Conservation (phyloP, 2,888 invertebrate genomes). For the Drosophila paracracens region DNA sequence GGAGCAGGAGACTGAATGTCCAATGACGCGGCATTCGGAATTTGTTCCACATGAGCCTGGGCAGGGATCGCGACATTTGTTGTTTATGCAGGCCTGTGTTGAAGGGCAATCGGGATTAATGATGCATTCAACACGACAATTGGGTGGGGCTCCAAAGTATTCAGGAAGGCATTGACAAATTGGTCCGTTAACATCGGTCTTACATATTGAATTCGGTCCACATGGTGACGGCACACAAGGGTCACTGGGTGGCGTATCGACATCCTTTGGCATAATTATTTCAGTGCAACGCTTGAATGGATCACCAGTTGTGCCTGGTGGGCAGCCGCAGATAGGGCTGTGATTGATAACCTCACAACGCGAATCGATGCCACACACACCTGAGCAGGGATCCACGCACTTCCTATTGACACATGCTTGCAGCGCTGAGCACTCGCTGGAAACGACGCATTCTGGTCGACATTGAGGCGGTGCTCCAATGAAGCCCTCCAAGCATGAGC, state of each 20-base stretch:
- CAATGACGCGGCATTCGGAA: constrained; percentile 92
- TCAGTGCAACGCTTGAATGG: constrained; percentile 90
- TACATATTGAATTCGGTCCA: constrained; percentile 93
- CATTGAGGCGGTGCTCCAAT: constrained; percentile 93
- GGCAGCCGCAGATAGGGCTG: constrained; percentile 94
- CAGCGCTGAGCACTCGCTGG: constrained; percentile 92
- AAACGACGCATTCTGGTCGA: constrained; percentile 93
- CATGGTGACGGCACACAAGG: constrained; percentile 89
- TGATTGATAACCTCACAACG: constrained; percentile 93
- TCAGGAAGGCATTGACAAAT: constrained; percentile 92
- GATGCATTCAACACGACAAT: constrained; percentile 93
- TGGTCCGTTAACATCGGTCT: constrained; percentile 90
- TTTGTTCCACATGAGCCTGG: constrained; percentile 92
- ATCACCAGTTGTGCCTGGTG: constrained; percentile 91
- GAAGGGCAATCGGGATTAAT: constrained; percentile 92
- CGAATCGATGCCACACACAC: constrained; percentile 92
- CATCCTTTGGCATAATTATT: constrained; percentile 81
- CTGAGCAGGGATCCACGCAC: constrained; percentile 93
- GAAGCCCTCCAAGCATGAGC: constrained; percentile 91
- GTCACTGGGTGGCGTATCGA: constrained; percentile 80
- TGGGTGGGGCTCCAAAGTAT: constrained; percentile 92
- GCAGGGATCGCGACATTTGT: constrained; percentile 93
- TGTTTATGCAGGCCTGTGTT: constrained; percentile 92
- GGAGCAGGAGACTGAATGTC: constrained; percentile 92
- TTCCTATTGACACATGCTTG: constrained; percentile 92